Evolutionary conservation across 53 echinoderm and acorn worm genomes (phyloP).

Genomic region (Antedon mediterranea): DNA sequence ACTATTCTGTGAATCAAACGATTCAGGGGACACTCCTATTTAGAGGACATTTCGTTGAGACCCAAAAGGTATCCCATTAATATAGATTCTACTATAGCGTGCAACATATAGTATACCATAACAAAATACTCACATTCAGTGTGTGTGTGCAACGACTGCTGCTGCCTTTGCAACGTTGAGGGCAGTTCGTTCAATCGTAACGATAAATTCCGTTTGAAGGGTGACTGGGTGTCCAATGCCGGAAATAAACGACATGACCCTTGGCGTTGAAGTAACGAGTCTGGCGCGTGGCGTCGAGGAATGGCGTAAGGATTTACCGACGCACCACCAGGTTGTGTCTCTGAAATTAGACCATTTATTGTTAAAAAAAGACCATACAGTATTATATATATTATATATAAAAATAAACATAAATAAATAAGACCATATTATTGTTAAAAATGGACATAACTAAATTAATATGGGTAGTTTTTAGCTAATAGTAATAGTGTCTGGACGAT

Average conservation of each 20-base stretch:
- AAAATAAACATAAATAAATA: too few relatives aligned
- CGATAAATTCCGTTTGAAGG: conserved; percentile 82
- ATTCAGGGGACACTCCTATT: not conserved
- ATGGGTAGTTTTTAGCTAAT: too few relatives aligned
- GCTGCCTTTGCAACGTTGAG: conserved; percentile 82
- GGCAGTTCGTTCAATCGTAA: conserved; percentile 81
- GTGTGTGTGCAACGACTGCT: conserved; percentile 60
- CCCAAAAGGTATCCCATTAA: too few relatives aligned
- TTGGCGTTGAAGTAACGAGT: conserved; percentile 63
- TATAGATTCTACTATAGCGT: too few relatives aligned
- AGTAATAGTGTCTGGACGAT: too few relatives aligned
- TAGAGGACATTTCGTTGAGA: too few relatives aligned
- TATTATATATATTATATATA: too few relatives aligned
- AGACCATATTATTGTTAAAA: too few relatives aligned
- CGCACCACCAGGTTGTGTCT: not conserved
- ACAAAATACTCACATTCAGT: conserved; percentile 46
- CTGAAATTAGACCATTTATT: not conserved
- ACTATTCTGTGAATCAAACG: too few relatives aligned
- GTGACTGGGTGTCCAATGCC: conserved; percentile 45
- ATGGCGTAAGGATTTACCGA: conserved; percentile 38
- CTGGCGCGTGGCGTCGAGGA: conserved; percentile 70
- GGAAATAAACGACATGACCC: conserved; percentile 65
- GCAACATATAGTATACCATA: too few relatives aligned
- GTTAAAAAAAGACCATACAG: too few relatives aligned
- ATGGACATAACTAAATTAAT: too few relatives aligned